These are phyloP conservation scores for Corydoras sp. DNA, from an alignment of 2,113 vertebrate species.

Conservation along the genomic window DNA sequence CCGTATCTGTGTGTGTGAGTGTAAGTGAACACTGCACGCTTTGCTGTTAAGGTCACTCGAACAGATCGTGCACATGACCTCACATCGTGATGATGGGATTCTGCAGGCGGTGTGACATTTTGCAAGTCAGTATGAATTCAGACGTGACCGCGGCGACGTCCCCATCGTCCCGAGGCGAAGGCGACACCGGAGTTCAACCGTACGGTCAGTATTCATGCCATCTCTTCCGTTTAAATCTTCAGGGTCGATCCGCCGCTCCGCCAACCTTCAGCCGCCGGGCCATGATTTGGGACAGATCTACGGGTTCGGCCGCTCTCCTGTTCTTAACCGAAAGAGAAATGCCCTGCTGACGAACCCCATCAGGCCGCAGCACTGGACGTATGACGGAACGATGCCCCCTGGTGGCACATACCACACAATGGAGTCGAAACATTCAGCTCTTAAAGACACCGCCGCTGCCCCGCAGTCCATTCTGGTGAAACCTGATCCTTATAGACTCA, in stretches of 20 bases:
- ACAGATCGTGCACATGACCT: too few species aligned
- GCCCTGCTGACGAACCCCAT: constrained; percentile 46
- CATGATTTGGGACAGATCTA: constrained; percentile 65
- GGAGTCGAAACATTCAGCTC: constrained; percentile 63
- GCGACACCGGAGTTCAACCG: too few species aligned
- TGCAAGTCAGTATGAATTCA: too few species aligned
- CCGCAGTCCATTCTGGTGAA: constrained; percentile 89
- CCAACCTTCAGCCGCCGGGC: constrained; percentile 56
- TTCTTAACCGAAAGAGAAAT: constrained; percentile 63
- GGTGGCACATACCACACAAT: constrained; percentile 63
- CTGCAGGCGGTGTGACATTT: too few species aligned
- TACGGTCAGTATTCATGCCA: not conserved
- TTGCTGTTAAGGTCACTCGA: too few species aligned
- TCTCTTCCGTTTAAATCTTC: constrained; percentile 10
- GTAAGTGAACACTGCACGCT: too few species aligned
- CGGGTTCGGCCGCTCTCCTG: constrained; percentile 48
- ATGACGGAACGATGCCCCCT: constrained; percentile 59
- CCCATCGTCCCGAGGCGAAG: too few species aligned
- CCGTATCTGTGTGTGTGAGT: too few species aligned
- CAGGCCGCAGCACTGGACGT: constrained; percentile 53
- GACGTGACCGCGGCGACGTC: too few species aligned
- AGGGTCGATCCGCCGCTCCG: constrained; percentile 57
- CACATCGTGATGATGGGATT: too few species aligned
- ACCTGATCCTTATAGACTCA: constrained; percentile 77
- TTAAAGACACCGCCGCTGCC: constrained; percentile 58